Percentiles rank a stretch among this genome's conserved stretches.
phyloP scores from a whole-genome alignment of 2,888 invertebrate species.

The Leucophenga montana region DNA sequence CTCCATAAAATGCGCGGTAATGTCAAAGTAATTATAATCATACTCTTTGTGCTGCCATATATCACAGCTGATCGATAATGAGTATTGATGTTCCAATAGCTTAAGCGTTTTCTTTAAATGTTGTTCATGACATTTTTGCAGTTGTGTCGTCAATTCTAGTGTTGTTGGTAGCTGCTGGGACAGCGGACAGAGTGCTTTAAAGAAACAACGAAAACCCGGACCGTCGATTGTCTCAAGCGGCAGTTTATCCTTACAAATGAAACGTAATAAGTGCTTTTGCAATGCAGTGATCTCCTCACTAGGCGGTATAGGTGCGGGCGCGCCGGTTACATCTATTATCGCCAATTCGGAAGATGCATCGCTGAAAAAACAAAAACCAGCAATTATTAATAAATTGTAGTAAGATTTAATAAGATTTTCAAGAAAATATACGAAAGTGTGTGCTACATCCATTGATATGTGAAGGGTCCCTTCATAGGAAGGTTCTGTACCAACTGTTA shows the following conservation, averaged over 20 bases:
- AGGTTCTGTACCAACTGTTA: too few relatives aligned
- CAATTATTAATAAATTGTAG: too few relatives aligned
- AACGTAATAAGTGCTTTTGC: neutral
- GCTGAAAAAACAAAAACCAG: neutral
- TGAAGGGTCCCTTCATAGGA: too few relatives aligned
- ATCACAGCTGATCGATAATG: slow-evolving; percentile 8
- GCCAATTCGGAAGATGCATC: neutral
- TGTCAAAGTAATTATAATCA: neutral
- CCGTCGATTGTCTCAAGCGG: slow-evolving; percentile 8
- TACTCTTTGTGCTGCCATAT: neutral
- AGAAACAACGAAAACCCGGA: neutral
- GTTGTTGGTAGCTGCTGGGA: neutral
- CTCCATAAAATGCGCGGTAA: neutral
- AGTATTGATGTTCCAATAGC: neutral
- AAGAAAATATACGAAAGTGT: neutral
- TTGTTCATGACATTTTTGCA: neutral
- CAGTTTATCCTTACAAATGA: slow-evolving; percentile 1
- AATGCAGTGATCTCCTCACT: neutral
- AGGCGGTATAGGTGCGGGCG: too few relatives aligned
- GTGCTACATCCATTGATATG: too few relatives aligned
- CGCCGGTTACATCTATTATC: too few relatives aligned
- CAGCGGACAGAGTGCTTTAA: slow-evolving; percentile 7
- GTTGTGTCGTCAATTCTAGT: neutral
- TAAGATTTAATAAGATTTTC: too few relatives aligned
- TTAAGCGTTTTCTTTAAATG: neutral